Evolutionary conservation across 2,888 invertebrate genomes (phyloP).

Genomic region (Drosophila greeni): DNA sequence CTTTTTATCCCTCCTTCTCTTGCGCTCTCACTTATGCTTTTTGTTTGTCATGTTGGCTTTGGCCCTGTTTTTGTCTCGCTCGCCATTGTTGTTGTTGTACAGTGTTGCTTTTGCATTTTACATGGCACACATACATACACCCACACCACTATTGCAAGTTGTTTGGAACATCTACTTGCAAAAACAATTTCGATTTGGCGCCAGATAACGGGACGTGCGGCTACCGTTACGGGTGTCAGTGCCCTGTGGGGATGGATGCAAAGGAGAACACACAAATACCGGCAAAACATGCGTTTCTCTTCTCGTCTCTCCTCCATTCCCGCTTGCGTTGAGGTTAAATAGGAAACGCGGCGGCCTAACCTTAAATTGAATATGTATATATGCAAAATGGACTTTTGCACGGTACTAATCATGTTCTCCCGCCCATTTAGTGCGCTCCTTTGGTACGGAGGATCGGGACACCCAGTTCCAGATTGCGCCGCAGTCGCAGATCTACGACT

Average conservation of each 20-base stretch:
- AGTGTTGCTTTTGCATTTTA: constrained; percentile 67
- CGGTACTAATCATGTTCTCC: constrained; percentile 63
- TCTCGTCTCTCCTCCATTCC: constrained; percentile 3
- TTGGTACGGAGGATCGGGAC: constrained; percentile 98
- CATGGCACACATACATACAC: constrained; percentile 25
- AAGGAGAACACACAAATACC: constrained; percentile 26
- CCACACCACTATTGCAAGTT: constrained; percentile 23
- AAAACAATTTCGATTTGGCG: constrained; percentile 58
- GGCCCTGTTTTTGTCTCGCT: constrained; percentile 44
- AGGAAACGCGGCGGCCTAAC: constrained; percentile 15
- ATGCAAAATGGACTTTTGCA: constrained; percentile 5
- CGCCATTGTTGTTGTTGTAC: constrained; percentile 55
- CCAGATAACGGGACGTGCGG: constrained; percentile 63
- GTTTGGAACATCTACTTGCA: constrained; percentile 36
- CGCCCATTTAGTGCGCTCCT: constrained; percentile 91
- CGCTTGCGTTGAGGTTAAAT: constrained; percentile 59
- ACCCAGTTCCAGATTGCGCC: constrained; percentile 97
- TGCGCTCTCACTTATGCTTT: constrained; percentile 55
- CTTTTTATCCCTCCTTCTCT: constrained; percentile 35
- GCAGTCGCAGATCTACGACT: constrained; percentile 98
- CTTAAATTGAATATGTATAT: constrained; percentile 21
- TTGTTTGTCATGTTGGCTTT: constrained; percentile 74
- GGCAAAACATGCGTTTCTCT: constrained; percentile 40
- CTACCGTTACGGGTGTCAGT: constrained; percentile 51
- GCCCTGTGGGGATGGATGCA: constrained; percentile 26